A percentile compares a stretch with the other conserved stretches of the same genome.
phyloP scores from a whole-genome alignment of 2,888 invertebrate species.

The Melanostoma scalare region DNA sequence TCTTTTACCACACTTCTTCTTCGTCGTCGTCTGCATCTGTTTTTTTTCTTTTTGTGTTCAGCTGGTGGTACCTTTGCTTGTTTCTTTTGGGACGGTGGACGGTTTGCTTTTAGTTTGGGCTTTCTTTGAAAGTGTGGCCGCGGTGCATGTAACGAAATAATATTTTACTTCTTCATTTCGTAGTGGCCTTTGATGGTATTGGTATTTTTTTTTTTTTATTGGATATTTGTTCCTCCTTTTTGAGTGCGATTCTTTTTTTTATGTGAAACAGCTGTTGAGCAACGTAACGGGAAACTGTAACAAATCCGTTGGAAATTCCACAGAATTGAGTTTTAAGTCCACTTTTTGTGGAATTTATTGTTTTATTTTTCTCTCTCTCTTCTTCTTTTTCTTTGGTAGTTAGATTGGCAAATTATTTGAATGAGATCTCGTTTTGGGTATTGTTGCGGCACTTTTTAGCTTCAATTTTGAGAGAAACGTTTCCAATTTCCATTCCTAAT shows the following conservation, averaged over 20 bases:
- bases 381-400: neutral
- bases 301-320: constrained; percentile 61
- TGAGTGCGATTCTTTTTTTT: constrained; percentile 11
- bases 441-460: too few relatives aligned
- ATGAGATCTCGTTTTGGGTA: too few relatives aligned
- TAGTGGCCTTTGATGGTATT: constrained; percentile 10
- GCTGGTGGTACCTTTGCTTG: constrained; percentile 3
- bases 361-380: neutral
- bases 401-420: neutral
- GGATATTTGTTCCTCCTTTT: constrained; percentile 37
- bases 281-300: constrained; percentile 64
- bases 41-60: constrained; percentile 14
- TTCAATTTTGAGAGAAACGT: too few relatives aligned
- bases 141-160: constrained; percentile 55
- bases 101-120: constrained; percentile 38
- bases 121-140: constrained; percentile 50
- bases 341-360: neutral
- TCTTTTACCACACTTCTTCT: constrained; percentile 60
- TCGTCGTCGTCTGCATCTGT: constrained; percentile 9
- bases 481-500: too few relatives aligned
- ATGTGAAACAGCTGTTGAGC: constrained; percentile 62
- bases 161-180: constrained; percentile 36
- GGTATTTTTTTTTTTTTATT: constrained; percentile 50
- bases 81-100: constrained; percentile 35
- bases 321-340: constrained; percentile 26